phyloP scores from a whole-genome alignment of 2,113 vertebrate species.

The Salminus brasiliensis region DNA sequence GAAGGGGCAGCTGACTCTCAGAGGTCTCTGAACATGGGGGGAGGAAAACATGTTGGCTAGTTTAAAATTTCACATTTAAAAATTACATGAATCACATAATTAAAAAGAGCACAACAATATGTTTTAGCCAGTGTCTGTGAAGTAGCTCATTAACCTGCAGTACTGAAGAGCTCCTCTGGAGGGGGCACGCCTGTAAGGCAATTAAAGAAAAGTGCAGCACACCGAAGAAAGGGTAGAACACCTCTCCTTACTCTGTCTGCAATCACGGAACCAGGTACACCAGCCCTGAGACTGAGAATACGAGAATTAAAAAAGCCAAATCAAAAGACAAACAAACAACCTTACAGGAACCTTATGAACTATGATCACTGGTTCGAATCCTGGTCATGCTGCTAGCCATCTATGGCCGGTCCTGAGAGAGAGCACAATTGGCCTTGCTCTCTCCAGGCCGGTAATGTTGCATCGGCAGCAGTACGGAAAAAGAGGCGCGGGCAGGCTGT shows the following conservation, averaged over 20 bases:
- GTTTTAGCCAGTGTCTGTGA: too few relatives aligned
- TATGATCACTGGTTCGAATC: too few relatives aligned
- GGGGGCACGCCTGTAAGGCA: constrained; percentile 92
- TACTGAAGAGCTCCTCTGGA: constrained; percentile 83
- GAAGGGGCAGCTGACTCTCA: constrained; percentile 85
- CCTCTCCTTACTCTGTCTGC: constrained; percentile 85
- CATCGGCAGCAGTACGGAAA: too few relatives aligned
- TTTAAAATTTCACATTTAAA: background rate
- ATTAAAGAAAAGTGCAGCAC: constrained; percentile 90
- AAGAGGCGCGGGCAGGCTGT: too few relatives aligned
- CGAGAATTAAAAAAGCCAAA: background rate
- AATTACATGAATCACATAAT: background rate
- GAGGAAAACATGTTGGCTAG: background rate
- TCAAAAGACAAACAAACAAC: constrained; percentile 9
- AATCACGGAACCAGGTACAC: constrained; percentile 81
- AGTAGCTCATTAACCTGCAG: constrained; percentile 62
- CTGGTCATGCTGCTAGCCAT: too few relatives aligned
- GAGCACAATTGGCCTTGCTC: too few relatives aligned
- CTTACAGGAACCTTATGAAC: too few relatives aligned
- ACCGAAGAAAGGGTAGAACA: constrained; percentile 89
- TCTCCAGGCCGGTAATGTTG: too few relatives aligned
- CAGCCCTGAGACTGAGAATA: constrained; percentile 68
- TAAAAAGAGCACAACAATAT: background rate
- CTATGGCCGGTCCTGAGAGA: too few relatives aligned
- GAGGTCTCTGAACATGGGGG: constrained; percentile 74